These are phyloP conservation scores for Lagopus leucura DNA, from an alignment of 2,113 vertebrate genomes.

Conservation along the genomic window DNA sequence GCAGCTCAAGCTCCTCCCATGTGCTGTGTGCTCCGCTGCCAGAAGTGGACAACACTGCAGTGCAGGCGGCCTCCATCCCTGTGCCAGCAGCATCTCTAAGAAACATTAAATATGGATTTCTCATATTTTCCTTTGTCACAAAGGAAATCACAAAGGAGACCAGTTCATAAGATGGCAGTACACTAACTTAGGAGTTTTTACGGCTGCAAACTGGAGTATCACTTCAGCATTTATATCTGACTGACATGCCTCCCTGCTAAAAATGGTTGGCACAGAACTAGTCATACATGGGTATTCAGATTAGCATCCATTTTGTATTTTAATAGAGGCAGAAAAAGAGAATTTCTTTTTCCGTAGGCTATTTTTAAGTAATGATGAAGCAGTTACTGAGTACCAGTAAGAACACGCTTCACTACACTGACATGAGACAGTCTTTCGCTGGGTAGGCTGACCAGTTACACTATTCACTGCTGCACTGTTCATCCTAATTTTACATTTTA, in stretches of 20 bases:
- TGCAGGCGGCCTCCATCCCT: neutral
- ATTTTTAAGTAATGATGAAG: neutral
- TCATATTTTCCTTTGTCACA: neutral
- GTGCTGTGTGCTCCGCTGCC: neutral
- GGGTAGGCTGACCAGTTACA: neutral
- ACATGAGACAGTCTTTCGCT: neutral
- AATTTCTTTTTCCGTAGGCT: neutral
- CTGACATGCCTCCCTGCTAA: neutral
- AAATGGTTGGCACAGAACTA: neutral
- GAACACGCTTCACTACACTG: neutral
- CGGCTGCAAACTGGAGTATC: neutral
- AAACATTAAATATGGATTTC: rapidly evolving
- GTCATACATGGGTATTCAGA: neutral
- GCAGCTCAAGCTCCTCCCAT: neutral
- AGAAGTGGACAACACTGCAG: rapidly evolving
- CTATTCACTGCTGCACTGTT: neutral
- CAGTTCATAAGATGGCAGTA: neutral
- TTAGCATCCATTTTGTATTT: neutral
- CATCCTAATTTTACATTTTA: neutral
- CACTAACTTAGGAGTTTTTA: neutral
- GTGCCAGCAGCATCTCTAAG: neutral
- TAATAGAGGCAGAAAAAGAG: neutral
- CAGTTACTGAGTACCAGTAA: neutral
- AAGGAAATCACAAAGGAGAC: neutral
- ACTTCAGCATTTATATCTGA: neutral